Base-by-base conservation (phyloP, 2,888 invertebrate genomes). In the Lithophane socia region DNA sequence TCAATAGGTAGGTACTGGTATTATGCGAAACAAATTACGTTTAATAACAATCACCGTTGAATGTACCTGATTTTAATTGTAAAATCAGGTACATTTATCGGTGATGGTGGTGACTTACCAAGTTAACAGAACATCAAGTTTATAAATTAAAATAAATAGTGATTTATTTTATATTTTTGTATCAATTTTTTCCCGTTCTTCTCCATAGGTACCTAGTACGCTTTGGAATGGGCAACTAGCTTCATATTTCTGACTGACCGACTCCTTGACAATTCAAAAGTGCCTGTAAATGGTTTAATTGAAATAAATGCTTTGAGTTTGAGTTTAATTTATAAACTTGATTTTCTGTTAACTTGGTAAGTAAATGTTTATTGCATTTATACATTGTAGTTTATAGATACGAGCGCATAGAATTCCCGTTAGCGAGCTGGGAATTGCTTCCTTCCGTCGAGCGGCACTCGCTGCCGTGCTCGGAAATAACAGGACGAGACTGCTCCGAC, bases 341-440 rank as follows among this genome's bases (percentile, higher is more conserved):
- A 47, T 64, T 29, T 77, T 42, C 24, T 64, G 37, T 65, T 65
- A 44, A 58, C 4, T 47, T 60, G 44, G 16, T 49, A 44, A 63
- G 52, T 58, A 63, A 71, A 73, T 70, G 13, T 47, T 61, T 54
- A 24, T 54, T 56, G 47, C 13, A 65, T 81, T 29, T 29, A 24
- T 44, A 54, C 42, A 44, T 70, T 73, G 54, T 66, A 49, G 18
- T 75, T 42, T 69, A 63, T 72, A 80, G 75, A 71, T 68, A 75
- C 37, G 18, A 56, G 52, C 85, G 83, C 86, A 90, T 89, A 90
- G 90, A 92, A 92, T 91, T 93, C 93, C 93, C 90, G 92, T 92
- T 92, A 91, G 92, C 90, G 88, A 90, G 89, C 90, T 92, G 93
- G 93, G 93, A 95, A 96, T 96, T 95, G 91, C 94, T 96, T 96